Conservation (phyloP, 2,797 vertebrate species). For the Alectoris magna region DNA sequence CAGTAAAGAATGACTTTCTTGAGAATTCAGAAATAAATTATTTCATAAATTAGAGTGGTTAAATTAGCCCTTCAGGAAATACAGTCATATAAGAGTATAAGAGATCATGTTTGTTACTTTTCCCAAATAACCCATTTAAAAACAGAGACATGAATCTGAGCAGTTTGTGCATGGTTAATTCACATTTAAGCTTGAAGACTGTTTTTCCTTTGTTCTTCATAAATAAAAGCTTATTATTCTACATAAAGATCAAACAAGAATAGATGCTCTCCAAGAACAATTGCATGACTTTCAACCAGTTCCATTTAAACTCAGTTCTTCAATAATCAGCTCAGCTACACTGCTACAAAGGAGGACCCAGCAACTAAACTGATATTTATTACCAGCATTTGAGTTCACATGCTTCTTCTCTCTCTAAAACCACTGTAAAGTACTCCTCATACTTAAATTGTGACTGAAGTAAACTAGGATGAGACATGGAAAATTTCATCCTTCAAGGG, state of each 20-base stretch:
- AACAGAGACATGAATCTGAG: not conserved
- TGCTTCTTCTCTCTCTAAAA: not conserved
- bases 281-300: not conserved
- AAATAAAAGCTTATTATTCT: not conserved
- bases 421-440: not conserved
- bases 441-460: not conserved
- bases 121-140: not conserved
- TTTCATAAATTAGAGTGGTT: not conserved
- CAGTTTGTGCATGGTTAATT: not conserved
- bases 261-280: not conserved
- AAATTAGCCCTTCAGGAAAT: not conserved
- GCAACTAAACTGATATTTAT: not conserved
- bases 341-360: not conserved
- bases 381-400: rapidly evolving
- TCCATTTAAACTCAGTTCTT: not conserved
- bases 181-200: not conserved
- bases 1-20: not conserved
- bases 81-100: not conserved
- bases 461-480: not conserved
- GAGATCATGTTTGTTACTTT: not conserved
- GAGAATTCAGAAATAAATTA: not conserved
- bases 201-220: not conserved
- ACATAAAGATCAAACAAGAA: not conserved
- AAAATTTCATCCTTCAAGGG: not conserved
- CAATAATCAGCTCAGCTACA: not conserved